phyloP scores from a whole-genome alignment of 2,888 invertebrate species.

The Rhingia rostrata region DNA sequence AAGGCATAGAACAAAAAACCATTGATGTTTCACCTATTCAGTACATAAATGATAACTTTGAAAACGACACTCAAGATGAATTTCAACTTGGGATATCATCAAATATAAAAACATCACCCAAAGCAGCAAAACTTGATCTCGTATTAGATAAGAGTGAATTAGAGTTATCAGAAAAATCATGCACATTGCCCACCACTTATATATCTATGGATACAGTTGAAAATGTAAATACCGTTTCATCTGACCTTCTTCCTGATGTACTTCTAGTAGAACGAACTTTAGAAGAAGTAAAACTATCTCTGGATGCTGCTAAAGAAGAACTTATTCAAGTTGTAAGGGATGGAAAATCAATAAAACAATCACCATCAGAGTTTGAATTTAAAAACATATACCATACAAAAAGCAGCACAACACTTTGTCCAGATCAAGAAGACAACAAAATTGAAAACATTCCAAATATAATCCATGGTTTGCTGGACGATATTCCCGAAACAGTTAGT shows the following conservation, averaged over 20 bases:
- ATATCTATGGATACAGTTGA: slow-evolving; percentile 11
- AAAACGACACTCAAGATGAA: background rate
- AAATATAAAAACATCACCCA: slow-evolving; percentile 7
- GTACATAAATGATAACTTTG: background rate
- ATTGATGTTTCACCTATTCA: background rate
- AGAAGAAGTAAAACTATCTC: slow-evolving; percentile 88
- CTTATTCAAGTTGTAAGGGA: slow-evolving; percentile 86
- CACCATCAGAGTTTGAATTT: slow-evolving; percentile 89
- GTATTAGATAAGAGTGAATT: slow-evolving; percentile 81
- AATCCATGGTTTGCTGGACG: slow-evolving; percentile 67
- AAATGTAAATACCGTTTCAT: slow-evolving; percentile 76
- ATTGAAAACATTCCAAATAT: slow-evolving; percentile 76
- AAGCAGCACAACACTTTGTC: slow-evolving; percentile 77
- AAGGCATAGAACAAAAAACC: background rate
- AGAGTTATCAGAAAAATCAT: slow-evolving; percentile 80
- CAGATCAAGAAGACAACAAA: slow-evolving; percentile 76
- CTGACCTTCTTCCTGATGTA: slow-evolving; percentile 81
- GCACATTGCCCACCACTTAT: background rate
- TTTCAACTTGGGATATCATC: background rate
- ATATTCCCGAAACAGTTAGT: slow-evolving; percentile 75
- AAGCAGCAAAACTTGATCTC: slow-evolving; percentile 77
- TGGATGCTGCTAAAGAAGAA: slow-evolving; percentile 88
- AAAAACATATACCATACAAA: slow-evolving; percentile 85
- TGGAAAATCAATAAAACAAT: slow-evolving; percentile 87
- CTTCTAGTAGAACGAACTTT: slow-evolving; percentile 87